phyloP scores from a whole-genome alignment of 2,113 vertebrate genomes.

The Phrynosoma platyrhinos region DNA sequence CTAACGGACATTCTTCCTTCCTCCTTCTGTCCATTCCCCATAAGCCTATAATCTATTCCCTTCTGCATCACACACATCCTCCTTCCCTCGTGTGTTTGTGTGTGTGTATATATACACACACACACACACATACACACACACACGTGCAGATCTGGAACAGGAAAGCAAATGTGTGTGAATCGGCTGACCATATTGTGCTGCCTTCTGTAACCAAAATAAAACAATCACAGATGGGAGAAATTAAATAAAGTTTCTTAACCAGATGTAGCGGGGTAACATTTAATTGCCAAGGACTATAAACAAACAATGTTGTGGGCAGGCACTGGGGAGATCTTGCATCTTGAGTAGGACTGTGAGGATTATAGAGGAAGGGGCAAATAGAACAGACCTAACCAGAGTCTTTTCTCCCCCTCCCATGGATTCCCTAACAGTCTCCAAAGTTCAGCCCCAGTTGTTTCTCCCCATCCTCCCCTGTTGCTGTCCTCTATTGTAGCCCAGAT shows the following conservation, averaged over 20 bases:
- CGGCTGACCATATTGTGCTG: constrained; percentile 26
- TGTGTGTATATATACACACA: neutral
- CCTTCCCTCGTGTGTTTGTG: too few species aligned
- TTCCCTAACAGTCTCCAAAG: neutral
- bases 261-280: neutral
- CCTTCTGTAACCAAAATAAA: constrained; percentile 44
- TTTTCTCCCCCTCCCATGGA: neutral
- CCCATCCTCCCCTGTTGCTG: neutral
- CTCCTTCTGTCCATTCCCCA: neutral
- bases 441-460: neutral
- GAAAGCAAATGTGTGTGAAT: constrained; percentile 26
- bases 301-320: neutral
- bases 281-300: neutral
- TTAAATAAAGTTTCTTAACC: neutral
- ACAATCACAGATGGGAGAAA: constrained; percentile 21
- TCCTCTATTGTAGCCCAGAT: neutral
- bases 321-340: neutral
- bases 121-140: neutral
- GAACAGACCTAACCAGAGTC: neutral
- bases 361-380: neutral
- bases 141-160: constrained; percentile 11
- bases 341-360: neutral
- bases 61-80: too few species aligned
- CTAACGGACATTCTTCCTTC: neutral
- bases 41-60: neutral